Conservation (phyloP, 2,113 vertebrate genomes). For the Potamarius usumacintae region DNA sequence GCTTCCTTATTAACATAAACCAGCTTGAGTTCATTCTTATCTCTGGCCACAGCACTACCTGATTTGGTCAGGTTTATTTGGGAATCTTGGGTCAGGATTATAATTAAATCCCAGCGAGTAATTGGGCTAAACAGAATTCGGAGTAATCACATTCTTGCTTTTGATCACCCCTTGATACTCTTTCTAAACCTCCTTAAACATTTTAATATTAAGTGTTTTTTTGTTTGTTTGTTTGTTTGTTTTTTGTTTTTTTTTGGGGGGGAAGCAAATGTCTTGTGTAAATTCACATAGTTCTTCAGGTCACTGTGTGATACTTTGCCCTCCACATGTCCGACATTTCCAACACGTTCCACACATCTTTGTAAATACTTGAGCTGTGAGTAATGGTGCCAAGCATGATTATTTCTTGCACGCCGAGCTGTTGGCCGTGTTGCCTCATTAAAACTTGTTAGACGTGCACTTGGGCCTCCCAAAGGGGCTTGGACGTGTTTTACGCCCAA, state of each 20-base stretch:
- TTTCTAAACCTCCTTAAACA: not conserved
- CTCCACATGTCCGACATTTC: not conserved
- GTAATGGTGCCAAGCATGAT: constrained; percentile 32
- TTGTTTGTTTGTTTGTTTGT: not conserved
- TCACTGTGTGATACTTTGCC: not conserved
- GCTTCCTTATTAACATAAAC: not conserved
- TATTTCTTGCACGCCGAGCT: constrained; percentile 38
- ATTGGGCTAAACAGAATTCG: not conserved
- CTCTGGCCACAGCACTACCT: not conserved
- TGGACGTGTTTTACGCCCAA: constrained; percentile 46
- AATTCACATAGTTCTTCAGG: not conserved
- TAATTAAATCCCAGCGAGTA: not conserved
- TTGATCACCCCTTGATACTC: too few relatives aligned
- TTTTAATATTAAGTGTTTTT: not conserved
- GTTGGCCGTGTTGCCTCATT: constrained; percentile 46
- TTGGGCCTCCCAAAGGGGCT: constrained; percentile 46
- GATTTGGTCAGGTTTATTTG: not conserved
- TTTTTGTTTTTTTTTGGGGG: too few relatives aligned
- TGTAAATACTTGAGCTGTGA: constrained; percentile 41
- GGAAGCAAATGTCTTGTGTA: not conserved
- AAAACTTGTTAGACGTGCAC: constrained; percentile 51
- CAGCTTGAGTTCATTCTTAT: not conserved
- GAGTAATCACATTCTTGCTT: not conserved
- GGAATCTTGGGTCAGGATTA: not conserved
- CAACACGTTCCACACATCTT: constrained; percentile 29